Conservation (phyloP, 2,797 vertebrate species). For the Sphaeramia orbicularis region DNA sequence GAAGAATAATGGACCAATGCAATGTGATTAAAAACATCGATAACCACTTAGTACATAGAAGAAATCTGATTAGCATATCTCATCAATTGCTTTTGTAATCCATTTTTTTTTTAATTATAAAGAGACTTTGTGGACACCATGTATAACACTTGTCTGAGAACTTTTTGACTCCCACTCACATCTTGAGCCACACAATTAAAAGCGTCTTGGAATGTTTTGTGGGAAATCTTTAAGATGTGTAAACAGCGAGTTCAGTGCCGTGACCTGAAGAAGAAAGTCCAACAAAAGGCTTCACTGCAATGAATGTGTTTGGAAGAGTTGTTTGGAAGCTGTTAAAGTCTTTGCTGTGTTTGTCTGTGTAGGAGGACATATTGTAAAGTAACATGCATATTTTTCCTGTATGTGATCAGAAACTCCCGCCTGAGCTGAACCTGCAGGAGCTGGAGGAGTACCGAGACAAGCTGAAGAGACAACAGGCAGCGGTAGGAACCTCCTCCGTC, state of each 20-base stretch:
- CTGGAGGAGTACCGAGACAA: slow-evolving; percentile 95
- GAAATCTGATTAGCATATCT: too few species aligned
- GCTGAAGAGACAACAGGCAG: slow-evolving; percentile 94
- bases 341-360: not conserved
- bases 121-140: too few species aligned
- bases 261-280: too few species aligned
- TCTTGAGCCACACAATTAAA: slow-evolving; percentile 15
- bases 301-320: slow-evolving; percentile 2
- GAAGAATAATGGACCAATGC: too few species aligned
- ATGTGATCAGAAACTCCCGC: slow-evolving; percentile 91
- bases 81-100: too few species aligned
- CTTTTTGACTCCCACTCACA: not conserved
- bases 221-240: slow-evolving; percentile 8
- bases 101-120: too few species aligned
- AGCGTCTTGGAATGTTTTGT: slow-evolving; percentile 18
- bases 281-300: not conserved
- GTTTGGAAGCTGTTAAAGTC: not conserved
- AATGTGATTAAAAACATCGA: too few species aligned
- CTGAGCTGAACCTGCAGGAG: slow-evolving; percentile 94
- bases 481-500: slow-evolving; percentile 85
- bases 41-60: too few species aligned
- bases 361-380: slow-evolving; percentile 16
- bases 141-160: too few species aligned
- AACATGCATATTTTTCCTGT: slow-evolving; percentile 41
- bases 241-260: too few species aligned